A percentile compares a stretch with the other conserved stretches of the same genome.
phyloP scores from a whole-genome alignment of 1,140 invertebrate genomes.

The Nebria ingens region DNA sequence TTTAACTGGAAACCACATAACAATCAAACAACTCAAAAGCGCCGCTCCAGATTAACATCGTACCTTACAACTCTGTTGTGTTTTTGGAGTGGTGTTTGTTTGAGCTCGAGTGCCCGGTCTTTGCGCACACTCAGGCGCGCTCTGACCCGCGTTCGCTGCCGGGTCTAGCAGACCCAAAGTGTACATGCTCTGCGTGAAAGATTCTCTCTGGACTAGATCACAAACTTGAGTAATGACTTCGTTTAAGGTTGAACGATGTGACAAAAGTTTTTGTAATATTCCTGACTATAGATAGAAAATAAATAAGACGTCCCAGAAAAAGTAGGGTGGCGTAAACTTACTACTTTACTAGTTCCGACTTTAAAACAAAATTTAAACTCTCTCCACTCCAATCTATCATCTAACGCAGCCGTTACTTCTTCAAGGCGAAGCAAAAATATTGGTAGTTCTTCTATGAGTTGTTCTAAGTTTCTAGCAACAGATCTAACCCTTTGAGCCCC shows the following conservation, averaged over 20 bases:
- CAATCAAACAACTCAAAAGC: background rate
- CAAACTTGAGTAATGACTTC: slow-evolving; percentile 37
- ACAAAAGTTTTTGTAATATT: slow-evolving; percentile 41
- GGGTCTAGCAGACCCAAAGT: slow-evolving; percentile 41
- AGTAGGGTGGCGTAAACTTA: slow-evolving; percentile 31
- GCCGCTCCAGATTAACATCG: background rate
- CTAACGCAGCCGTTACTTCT: slow-evolving; percentile 46
- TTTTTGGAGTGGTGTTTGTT: slow-evolving; percentile 17
- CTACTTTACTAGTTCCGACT: slow-evolving; percentile 56
- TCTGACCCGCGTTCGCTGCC: slow-evolving; percentile 5
- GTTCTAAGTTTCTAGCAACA: slow-evolving; percentile 48
- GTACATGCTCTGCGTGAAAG: slow-evolving; percentile 45
- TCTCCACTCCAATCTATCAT: slow-evolving; percentile 53
- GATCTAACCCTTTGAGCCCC: slow-evolving; percentile 45
- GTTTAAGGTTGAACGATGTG: slow-evolving; percentile 37
- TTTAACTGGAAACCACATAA: slow-evolving; percentile 39
- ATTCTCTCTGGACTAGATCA: slow-evolving; percentile 46
- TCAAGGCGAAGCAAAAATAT: slow-evolving; percentile 49
- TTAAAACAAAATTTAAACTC: slow-evolving; percentile 63
- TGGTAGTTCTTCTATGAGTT: slow-evolving; percentile 51
- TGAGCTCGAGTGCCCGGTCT: slow-evolving; percentile 4
- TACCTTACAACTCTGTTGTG: slow-evolving; percentile 19
- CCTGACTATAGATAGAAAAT: slow-evolving; percentile 37
- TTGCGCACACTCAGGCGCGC: background rate
- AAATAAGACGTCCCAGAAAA: slow-evolving; percentile 1